A percentile compares a stretch with the other conserved stretches of the same genome.
These are phyloP conservation scores for Cephus cinctus DNA, from an alignment of 1,140 invertebrate species.

Conservation along the genomic window DNA sequence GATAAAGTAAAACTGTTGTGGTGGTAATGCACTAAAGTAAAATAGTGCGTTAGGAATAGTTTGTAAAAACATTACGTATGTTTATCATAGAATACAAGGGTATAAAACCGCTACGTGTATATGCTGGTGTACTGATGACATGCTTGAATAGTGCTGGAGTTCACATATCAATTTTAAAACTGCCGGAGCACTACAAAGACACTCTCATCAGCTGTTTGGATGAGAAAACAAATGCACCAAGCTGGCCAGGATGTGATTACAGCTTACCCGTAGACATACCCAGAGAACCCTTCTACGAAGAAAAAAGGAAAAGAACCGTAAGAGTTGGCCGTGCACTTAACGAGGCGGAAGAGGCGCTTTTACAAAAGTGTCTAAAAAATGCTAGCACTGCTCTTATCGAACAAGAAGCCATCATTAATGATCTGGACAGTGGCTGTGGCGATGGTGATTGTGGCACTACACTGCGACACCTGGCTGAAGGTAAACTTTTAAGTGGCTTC, in stretches of 20 bases:
- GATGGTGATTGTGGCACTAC: slow-evolving; percentile 84
- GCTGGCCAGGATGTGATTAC: slow-evolving; percentile 60
- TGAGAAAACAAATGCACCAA: slow-evolving; percentile 58
- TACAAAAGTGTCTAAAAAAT: slow-evolving; percentile 54
- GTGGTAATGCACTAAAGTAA: background rate
- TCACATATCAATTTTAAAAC: slow-evolving; percentile 70
- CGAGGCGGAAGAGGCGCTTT: slow-evolving; percentile 38
- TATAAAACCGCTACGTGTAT: slow-evolving; percentile 64
- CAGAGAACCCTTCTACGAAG: slow-evolving; percentile 3
- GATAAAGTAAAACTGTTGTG: background rate
- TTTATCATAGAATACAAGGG: slow-evolving; percentile 53
- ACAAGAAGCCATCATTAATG: slow-evolving; percentile 65
- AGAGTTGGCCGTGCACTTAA: slow-evolving; percentile 47
- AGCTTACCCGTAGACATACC: slow-evolving; percentile 22
- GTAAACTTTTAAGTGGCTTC: slow-evolving; percentile 45
- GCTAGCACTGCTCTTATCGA: slow-evolving; percentile 58
- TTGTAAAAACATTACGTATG: background rate
- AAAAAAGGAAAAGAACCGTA: slow-evolving; percentile 8
- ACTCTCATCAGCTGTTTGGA: slow-evolving; percentile 62
- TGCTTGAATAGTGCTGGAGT: slow-evolving; percentile 81
- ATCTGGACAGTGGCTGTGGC: slow-evolving; percentile 72
- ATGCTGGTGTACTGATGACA: slow-evolving; percentile 73
- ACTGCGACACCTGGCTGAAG: slow-evolving; percentile 63
- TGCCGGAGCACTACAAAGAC: slow-evolving; percentile 51
- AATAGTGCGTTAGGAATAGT: background rate